phyloP scores from a whole-genome alignment of 2,797 vertebrate species.

The Enteromius anoplus region DNA sequence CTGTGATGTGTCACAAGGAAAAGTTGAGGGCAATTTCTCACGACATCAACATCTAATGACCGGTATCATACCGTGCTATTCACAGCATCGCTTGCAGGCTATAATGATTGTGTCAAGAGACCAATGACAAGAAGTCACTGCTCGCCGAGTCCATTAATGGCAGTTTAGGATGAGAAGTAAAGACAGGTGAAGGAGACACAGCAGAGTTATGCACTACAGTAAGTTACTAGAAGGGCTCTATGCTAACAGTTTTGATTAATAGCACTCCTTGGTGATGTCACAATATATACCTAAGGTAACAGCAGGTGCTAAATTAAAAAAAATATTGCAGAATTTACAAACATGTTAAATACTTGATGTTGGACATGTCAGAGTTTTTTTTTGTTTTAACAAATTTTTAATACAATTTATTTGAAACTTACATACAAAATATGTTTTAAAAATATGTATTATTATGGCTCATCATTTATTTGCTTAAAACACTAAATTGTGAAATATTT shows the following conservation, averaged over 20 bases:
- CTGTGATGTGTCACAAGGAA: background rate
- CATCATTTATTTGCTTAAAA: background rate
- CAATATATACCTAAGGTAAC: background rate
- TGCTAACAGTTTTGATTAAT: background rate
- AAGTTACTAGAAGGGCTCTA: background rate
- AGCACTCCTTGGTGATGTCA: background rate
- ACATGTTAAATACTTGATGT: background rate
- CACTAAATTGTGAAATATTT: background rate
- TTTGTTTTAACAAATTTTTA: background rate
- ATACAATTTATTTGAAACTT: background rate
- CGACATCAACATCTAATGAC: slow-evolving; percentile 10
- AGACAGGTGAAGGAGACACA: background rate
- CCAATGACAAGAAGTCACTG: slow-evolving; percentile 8
- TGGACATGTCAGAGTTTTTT: background rate
- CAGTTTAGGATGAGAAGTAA: background rate
- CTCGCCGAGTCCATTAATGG: slow-evolving; percentile 16
- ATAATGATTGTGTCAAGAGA: slow-evolving; percentile 30
- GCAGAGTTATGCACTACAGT: background rate
- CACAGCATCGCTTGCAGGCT: background rate
- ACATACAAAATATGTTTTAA: background rate
- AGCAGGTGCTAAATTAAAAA: background rate
- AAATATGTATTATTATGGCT: background rate
- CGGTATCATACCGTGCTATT: slow-evolving; percentile 8
- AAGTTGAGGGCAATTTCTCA: background rate
- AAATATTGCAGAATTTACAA: background rate